Conservation (phyloP, 2,797 vertebrate species). For the Sylvilagus floridanus region DNA sequence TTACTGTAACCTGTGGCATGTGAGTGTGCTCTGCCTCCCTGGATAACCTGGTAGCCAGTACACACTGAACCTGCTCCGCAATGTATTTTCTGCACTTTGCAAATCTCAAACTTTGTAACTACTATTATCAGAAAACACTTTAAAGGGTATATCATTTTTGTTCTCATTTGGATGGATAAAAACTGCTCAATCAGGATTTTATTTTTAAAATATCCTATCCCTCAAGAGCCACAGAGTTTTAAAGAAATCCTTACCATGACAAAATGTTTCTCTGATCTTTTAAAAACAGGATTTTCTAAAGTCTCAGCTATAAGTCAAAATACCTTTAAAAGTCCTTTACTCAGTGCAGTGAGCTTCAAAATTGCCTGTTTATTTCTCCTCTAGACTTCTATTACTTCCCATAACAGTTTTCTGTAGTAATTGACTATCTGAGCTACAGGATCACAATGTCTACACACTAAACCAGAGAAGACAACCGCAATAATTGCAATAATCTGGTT, state of each 20-base stretch:
- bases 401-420: neutral
- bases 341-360: neutral
- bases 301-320: slow-evolving; percentile 35
- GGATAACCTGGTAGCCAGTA: neutral
- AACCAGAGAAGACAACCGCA: neutral
- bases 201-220: neutral
- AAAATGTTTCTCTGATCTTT: slow-evolving; percentile 31
- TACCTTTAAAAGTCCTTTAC: neutral
- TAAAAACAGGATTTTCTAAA: slow-evolving; percentile 21
- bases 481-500: neutral
- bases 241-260: neutral
- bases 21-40: neutral
- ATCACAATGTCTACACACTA: neutral
- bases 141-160: neutral
- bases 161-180: neutral
- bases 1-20: neutral
- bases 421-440: neutral
- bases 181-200: neutral
- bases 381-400: neutral
- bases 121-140: neutral
- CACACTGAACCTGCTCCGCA: neutral
- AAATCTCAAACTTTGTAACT: neutral
- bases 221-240: neutral
- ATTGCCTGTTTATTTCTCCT: neutral
- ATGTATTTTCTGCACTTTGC: neutral